Base-by-base conservation (phyloP, 2,797 vertebrate genomes). In the Artibeus jamaicensis region DNA sequence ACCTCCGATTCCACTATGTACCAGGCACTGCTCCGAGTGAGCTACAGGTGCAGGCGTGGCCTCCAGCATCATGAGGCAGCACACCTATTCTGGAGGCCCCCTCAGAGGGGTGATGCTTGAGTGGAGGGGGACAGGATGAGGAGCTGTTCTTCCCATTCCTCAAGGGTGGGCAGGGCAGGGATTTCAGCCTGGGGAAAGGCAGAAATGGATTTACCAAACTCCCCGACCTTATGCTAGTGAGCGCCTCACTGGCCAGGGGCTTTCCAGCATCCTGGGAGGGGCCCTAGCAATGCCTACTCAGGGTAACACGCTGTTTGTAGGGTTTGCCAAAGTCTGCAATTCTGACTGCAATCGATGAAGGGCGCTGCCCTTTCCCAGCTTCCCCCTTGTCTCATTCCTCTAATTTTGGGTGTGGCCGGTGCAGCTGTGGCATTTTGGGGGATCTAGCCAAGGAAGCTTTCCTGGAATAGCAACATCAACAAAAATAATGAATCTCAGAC, bases 401-500 rank as follows among this genome's bases (percentile, higher is more conserved):
- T 83, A 32, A 22, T 53, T 53, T 39, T 4, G 6, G 71, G 18
- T n/a, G 2, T n/a, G 4, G 5, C 14, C 15, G 65, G 32, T 11
- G 21, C 0, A 34, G 21, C n/a, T 4, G 39, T 16, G 39, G 39
- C 10, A 32, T 44, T 84, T 82, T 37, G 1, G 39, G 42, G 37
- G 62, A 7, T n/a, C 22, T 74, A 62, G 42, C 46, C 26, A 90
- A 94, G 62, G 65, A 92, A 85, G 15, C 29, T 37, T 55, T 74
- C 37, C 19, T 2, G 2, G 48, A 39, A 21, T 3, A 55, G 10
- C 15, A 55, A 39, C 65, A n/a, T 12, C 0, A 1, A 6, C 10
- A 29, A 73, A 71, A 90, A 79, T 37, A 83, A 59, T 42, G 29
- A 21, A 87, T 46, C 37, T 59, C 44, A 19, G 77, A 86, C 55